Evolutionary conservation across 2,113 vertebrate species (phyloP).

Genomic region (Suncus etruscus): DNA sequence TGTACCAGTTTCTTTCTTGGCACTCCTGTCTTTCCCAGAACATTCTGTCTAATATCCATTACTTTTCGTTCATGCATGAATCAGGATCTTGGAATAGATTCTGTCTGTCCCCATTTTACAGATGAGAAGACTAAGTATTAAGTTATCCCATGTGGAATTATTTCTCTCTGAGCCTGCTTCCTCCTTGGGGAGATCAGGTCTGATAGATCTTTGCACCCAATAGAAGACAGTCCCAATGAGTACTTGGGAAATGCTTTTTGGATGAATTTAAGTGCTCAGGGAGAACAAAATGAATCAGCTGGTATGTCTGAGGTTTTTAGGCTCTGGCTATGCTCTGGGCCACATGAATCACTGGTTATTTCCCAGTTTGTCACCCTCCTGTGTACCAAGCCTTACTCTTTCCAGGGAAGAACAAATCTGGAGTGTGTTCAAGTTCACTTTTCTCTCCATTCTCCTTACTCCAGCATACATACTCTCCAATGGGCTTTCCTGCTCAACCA

Average conservation of each 20-base stretch:
- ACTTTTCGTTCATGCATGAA: background rate
- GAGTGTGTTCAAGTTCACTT: background rate
- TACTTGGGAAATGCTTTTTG: background rate
- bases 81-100: background rate
- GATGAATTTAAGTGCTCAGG: background rate
- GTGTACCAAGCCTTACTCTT: background rate
- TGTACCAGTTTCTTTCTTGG: background rate
- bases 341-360: background rate
- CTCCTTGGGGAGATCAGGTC: background rate
- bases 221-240: background rate
- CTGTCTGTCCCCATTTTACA: constrained; percentile 6
- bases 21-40: background rate
- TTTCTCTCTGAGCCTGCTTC: constrained; percentile 21
- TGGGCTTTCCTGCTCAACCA: background rate
- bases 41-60: background rate
- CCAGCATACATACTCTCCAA: background rate
- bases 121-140: constrained; percentile 20
- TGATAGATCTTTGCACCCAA: background rate
- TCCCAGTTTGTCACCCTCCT: background rate
- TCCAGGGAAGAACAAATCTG: background rate
- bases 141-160: constrained; percentile 16
- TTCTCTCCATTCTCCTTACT: background rate
- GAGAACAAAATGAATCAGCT: background rate
- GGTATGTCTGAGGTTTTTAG: background rate
- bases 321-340: background rate